Percentiles rank a stretch among this genome's conserved stretches.
Conservation (phyloP, 2,797 vertebrate genomes). For the Fundulus diaphanus region DNA sequence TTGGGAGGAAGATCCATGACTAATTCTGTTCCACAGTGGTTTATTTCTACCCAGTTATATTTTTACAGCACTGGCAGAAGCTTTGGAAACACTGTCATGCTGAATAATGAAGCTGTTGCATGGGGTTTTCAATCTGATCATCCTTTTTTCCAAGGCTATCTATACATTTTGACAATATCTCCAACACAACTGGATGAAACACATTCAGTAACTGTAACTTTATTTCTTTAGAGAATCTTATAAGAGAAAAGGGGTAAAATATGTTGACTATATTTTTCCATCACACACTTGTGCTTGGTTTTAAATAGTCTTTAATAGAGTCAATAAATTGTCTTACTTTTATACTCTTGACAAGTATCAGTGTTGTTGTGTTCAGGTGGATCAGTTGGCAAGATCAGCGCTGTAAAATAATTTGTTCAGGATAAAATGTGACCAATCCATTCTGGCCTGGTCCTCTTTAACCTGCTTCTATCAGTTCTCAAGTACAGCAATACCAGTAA, state of each 20-base stretch:
- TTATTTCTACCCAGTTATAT: background rate
- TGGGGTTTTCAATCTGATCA: background rate
- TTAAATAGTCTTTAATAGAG: background rate
- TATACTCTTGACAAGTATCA: background rate
- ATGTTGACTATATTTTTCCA: background rate
- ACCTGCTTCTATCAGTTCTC: background rate
- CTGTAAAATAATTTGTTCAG: background rate
- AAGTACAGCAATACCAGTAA: background rate
- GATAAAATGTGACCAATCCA: background rate
- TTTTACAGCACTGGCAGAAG: background rate
- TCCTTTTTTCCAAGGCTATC: background rate
- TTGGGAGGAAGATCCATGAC: background rate
- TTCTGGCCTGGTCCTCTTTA: background rate
- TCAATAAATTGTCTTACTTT: background rate
- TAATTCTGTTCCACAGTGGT: background rate
- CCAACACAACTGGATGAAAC: background rate
- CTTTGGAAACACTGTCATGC: background rate
- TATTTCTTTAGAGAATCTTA: background rate
- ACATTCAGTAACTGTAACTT: background rate
- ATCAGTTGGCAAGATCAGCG: background rate
- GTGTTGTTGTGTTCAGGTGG: background rate
- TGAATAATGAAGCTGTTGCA: background rate
- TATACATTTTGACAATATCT: background rate
- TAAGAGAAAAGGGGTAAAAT: too few relatives aligned
- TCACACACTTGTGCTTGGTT: background rate